Conservation (phyloP, 2,888 invertebrate genomes). For the Tuberolachnus salignus region DNA sequence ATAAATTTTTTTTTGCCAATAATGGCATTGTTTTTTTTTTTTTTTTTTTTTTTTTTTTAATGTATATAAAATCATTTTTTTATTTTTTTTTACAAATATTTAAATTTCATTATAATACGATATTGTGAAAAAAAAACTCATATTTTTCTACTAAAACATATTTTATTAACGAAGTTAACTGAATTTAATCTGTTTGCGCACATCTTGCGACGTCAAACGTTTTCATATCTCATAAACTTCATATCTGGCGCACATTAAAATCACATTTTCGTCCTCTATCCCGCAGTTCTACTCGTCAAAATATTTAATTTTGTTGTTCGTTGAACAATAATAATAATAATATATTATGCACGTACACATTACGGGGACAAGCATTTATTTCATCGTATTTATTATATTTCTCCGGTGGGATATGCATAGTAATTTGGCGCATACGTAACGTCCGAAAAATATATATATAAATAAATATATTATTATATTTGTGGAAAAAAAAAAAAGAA, state of each 20-base stretch:
- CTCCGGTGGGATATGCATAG: too few relatives aligned
- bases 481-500: too few relatives aligned
- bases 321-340: conserved; percentile 3
- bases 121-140: neutral
- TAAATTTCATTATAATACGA: too few relatives aligned
- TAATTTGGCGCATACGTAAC: neutral
- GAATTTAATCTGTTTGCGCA: neutral
- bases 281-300: neutral
- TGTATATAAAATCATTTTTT: too few relatives aligned
- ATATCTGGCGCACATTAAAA: conserved; percentile 26
- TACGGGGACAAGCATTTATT: neutral
- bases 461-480: too few relatives aligned
- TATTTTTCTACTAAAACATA: neutral
- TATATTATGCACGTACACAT: neutral
- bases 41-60: too few relatives aligned
- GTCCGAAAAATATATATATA: too few relatives aligned
- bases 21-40: too few relatives aligned
- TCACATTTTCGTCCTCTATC: conserved; percentile 1
- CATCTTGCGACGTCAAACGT: neutral
- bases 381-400: neutral
- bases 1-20: too few relatives aligned
- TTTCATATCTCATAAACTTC: conserved; percentile 13
- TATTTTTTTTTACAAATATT: too few relatives aligned
- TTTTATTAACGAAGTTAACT: neutral
- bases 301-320: conserved; percentile 11